phyloP scores from a whole-genome alignment of 2,888 invertebrate genomes.

The Calliopum simillimum region DNA sequence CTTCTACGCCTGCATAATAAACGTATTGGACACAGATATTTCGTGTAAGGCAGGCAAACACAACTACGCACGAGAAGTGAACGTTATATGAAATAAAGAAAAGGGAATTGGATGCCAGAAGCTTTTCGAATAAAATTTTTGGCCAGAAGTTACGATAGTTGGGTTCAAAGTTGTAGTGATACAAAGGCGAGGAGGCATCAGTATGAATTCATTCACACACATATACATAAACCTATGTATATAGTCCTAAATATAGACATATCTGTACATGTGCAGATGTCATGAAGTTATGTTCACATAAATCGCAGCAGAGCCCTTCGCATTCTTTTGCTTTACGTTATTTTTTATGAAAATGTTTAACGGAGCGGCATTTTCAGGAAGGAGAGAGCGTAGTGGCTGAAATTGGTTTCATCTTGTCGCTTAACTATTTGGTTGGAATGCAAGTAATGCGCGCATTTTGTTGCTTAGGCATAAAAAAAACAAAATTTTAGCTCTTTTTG shows the following conservation, averaged over 20 bases:
- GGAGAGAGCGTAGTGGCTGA: neutral
- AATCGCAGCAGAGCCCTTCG: constrained; percentile 18
- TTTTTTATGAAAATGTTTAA: constrained; percentile 7
- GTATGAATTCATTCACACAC: too few relatives aligned
- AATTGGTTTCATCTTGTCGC: constrained; percentile 30
- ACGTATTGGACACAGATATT: too few relatives aligned
- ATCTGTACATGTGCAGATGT: too few relatives aligned
- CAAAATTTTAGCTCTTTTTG: too few relatives aligned
- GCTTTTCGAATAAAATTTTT: neutral
- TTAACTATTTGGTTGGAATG: constrained; percentile 20
- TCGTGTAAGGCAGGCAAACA: too few relatives aligned
- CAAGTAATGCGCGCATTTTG: neutral
- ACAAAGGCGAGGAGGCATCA: too few relatives aligned
- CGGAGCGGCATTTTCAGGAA: neutral
- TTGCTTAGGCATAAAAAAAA: too few relatives aligned
- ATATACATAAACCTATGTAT: too few relatives aligned
- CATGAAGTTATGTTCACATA: constrained; percentile 5
- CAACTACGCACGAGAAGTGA: neutral
- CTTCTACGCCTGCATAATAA: too few relatives aligned
- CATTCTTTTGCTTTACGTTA: constrained; percentile 22
- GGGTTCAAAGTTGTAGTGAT: too few relatives aligned
- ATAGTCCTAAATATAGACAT: too few relatives aligned
- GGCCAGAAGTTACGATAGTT: neutral
- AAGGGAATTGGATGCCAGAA: neutral
- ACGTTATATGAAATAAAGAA: neutral